Conservation (phyloP, 2,113 vertebrate genomes). For the Poeciliopsis turrubarensis region DNA sequence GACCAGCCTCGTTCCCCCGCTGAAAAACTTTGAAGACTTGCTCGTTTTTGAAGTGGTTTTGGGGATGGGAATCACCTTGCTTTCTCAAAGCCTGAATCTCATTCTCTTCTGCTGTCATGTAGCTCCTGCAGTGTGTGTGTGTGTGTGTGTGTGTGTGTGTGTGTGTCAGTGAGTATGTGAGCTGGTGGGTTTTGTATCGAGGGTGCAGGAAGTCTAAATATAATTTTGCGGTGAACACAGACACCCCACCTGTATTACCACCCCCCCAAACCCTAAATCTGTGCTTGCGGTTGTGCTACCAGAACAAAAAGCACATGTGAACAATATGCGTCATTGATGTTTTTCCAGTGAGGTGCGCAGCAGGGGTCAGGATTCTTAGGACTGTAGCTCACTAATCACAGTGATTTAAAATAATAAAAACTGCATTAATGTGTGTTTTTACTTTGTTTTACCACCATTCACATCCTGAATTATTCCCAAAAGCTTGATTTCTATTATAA, state of each 20-base stretch:
- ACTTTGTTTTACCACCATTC: neutral
- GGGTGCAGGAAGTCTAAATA: conserved; percentile 75
- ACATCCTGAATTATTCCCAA: neutral
- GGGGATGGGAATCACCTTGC: conserved; percentile 72
- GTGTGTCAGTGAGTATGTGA: conserved; percentile 15
- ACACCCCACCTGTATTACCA: conserved; percentile 53
- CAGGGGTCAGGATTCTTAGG: neutral
- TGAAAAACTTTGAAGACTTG: conserved; percentile 19
- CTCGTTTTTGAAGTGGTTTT: conserved; percentile 73
- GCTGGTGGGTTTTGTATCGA: conserved; percentile 58
- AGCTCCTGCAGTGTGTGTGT: conserved; percentile 31
- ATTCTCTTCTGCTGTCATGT: conserved; percentile 14
- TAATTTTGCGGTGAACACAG: conserved; percentile 70
- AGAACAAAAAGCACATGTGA: conserved; percentile 15
- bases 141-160: conserved; percentile 26
- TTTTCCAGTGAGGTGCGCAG: neutral
- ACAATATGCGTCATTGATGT: conserved; percentile 13
- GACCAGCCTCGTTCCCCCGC: conserved; percentile 23
- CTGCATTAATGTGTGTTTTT: neutral
- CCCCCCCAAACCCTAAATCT: conserved; percentile 71
- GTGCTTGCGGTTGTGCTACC: conserved; percentile 62
- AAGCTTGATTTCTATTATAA: neutral
- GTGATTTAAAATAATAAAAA: neutral
- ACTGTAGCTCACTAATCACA: neutral
- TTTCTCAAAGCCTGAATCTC: conserved; percentile 49